These are phyloP conservation scores for Pangasianodon hypophthalmus DNA, from an alignment of 2,113 vertebrate genomes.

Conservation along the genomic window DNA sequence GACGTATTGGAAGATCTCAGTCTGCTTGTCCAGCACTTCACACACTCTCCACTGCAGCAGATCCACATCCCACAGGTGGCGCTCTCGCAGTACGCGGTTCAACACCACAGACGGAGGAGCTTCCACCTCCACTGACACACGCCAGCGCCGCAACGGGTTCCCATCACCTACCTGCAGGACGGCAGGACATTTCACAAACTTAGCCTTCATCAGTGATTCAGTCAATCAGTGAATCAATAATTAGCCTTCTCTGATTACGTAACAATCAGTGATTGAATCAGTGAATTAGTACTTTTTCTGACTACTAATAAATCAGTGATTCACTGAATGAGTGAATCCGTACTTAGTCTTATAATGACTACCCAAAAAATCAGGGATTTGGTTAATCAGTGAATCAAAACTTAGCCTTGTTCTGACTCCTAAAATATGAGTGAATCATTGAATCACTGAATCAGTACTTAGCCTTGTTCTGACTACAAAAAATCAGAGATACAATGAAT, in stretches of 20 bases:
- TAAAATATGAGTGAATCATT: background rate
- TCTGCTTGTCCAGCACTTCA: slow-evolving; percentile 89
- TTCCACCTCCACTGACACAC: slow-evolving; percentile 90
- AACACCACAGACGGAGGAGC: slow-evolving; percentile 91
- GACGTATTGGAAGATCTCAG: slow-evolving; percentile 92
- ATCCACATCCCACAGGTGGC: slow-evolving; percentile 96
- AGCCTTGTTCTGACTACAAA: background rate
- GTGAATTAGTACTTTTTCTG: background rate
- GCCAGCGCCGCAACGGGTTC: slow-evolving; percentile 89
- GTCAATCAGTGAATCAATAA: background rate
- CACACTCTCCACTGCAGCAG: slow-evolving; percentile 95
- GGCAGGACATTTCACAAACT: background rate
- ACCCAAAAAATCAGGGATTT: background rate
- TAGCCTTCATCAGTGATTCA: background rate
- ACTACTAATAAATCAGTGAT: background rate
- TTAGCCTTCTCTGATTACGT: background rate
- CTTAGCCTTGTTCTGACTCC: background rate
- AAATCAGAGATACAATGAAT: background rate
- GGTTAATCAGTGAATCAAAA: background rate
- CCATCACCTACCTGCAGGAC: slow-evolving; percentile 86
- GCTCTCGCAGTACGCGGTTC: slow-evolving; percentile 91
- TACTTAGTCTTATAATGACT: background rate
- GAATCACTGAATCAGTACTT: background rate
- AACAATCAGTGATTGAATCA: background rate
- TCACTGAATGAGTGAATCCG: background rate